Conservation (phyloP, 2,888 invertebrate genomes). For the Mimas tiliae region DNA sequence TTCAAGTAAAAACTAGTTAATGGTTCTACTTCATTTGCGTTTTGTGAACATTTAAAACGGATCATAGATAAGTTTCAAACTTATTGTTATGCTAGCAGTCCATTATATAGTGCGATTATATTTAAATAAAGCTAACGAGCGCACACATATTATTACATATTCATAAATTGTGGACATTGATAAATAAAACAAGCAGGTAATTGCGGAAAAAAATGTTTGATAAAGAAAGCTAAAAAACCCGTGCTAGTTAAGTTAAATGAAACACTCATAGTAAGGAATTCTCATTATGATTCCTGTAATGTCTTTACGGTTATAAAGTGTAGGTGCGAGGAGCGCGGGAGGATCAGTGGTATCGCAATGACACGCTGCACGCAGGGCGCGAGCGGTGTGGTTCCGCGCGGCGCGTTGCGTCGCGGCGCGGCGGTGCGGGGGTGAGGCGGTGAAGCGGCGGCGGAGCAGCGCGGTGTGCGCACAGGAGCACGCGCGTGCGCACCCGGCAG, state of each 20-base stretch:
- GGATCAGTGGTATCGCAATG: slow-evolving; percentile 37
- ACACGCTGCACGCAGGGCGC: slow-evolving; percentile 23
- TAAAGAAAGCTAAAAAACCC: slow-evolving; percentile 14
- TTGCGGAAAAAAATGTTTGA: slow-evolving; percentile 1
- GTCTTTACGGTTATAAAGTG: slow-evolving; percentile 39
- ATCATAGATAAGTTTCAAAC: slow-evolving; percentile 12
- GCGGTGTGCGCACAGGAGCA: slow-evolving; percentile 35
- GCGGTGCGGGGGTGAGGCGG: slow-evolving; percentile 29
- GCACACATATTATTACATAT: neutral
- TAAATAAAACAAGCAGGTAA: slow-evolving; percentile 1
- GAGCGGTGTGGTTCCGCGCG: slow-evolving; percentile 29
- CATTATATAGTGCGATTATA: neutral
- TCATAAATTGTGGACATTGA: neutral
- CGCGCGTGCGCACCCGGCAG: slow-evolving; percentile 66
- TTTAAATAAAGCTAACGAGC: slow-evolving; percentile 15
- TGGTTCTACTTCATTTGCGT: slow-evolving; percentile 19
- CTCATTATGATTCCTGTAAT: slow-evolving; percentile 49
- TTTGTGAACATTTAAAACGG: slow-evolving; percentile 13
- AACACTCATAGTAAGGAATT: slow-evolving; percentile 20
- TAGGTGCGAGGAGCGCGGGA: slow-evolving; percentile 1
- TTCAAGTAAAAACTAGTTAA: slow-evolving; percentile 12
- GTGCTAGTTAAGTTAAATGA: slow-evolving; percentile 20
- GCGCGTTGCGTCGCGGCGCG: slow-evolving; percentile 35
- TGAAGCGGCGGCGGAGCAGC: slow-evolving; percentile 30
- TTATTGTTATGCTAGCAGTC: slow-evolving; percentile 3